Base-by-base conservation (phyloP, 2,797 vertebrate genomes). In the Enteromius mattozi region DNA sequence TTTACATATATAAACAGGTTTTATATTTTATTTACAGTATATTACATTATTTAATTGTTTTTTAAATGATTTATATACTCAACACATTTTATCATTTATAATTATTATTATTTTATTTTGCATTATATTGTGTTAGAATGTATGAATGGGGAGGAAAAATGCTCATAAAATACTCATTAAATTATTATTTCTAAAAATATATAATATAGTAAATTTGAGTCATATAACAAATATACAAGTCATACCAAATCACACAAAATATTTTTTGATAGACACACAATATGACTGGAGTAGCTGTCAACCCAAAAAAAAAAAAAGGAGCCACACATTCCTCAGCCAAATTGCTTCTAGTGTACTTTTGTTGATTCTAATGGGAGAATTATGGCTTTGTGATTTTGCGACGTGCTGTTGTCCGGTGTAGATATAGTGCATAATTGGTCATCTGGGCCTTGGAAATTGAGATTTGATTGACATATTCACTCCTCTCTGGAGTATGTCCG, bases 401-500 rank as follows among this genome's bases (percentile, higher is more conserved):
- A 17, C 3, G 14, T 65, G 61, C 27, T 30, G 13, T 33, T 33
- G 27, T 33, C 47, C n/a, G 3, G 65, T 83, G 24, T 83, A 70
- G 49, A 68, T 59, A 30, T 8, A 7, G 47, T 45, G 45, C 49
- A 59, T 19, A 40, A 40, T 30, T 63, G 30, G 14, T 82, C 59
- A 35, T 54, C 35, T 51, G 30, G 42, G 6, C 9, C 51, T 59
- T 40, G 37, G 69, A 37, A 61, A 65, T 24, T 61, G 37, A 24
- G 47, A 35, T 71, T 59, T 70, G 42, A 69, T 78, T 78, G 74
- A 78, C 74, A 78, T 16, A 45, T 69, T 66, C 10, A 37, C 69
- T 56, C 27, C 56, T 81, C 66, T 68, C 35, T 78, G 51, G 63
- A 69, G 69, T 76, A 27, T 84, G 78, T 19, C 40, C 4, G 76